Evolutionary conservation across 2,113 vertebrate genomes (phyloP).

Genomic region (Amia ocellicauda): DNA sequence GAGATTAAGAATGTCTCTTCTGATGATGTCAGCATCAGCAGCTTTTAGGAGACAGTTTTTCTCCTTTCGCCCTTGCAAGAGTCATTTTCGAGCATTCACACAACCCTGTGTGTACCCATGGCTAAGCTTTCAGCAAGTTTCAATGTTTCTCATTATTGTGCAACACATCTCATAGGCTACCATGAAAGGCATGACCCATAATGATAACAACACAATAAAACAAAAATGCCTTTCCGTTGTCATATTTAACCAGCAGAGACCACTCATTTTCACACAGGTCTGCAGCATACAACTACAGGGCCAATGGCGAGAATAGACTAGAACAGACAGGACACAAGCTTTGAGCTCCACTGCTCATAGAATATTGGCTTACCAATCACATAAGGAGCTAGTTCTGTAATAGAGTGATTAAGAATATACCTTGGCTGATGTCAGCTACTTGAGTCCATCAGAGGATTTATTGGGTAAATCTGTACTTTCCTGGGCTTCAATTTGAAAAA

Average conservation of each 20-base stretch:
- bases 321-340: not conserved
- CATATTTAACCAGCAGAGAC: not conserved
- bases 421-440: constrained; percentile 30
- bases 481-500: constrained; percentile 31
- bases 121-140: not conserved
- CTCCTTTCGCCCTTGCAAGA: constrained; percentile 25
- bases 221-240: not conserved
- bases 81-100: constrained; percentile 30
- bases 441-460: constrained; percentile 31
- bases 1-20: constrained; percentile 52
- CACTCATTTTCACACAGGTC: not conserved
- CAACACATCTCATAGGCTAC: too few relatives aligned
- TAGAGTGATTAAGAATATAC: constrained; percentile 33
- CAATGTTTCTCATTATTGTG: not conserved
- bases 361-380: constrained; percentile 23
- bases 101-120: not conserved
- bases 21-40: constrained; percentile 54
- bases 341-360: not conserved
- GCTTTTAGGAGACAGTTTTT: constrained; percentile 16
- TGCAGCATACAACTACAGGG: not conserved
- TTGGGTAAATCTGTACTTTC: constrained; percentile 29
- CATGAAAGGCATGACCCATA: not conserved
- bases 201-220: not conserved
- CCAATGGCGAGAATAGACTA: not conserved
- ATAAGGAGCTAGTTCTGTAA: constrained; percentile 23